These are phyloP conservation scores for Serinus canaria DNA, from an alignment of 2,113 vertebrate genomes.

Conservation along the genomic window DNA sequence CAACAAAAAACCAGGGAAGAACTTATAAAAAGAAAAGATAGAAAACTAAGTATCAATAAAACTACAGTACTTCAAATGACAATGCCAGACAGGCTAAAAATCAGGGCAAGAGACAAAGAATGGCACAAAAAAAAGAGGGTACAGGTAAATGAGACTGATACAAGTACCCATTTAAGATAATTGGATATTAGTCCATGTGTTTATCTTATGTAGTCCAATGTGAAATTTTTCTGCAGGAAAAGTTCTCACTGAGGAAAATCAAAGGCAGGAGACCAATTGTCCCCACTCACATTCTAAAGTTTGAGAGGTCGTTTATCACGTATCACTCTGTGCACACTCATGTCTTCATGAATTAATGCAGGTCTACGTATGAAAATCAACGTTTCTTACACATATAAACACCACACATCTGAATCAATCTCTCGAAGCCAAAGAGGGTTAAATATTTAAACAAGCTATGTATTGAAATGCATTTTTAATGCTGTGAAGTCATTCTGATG, in stretches of 20 bases:
- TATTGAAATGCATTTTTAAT: conserved; percentile 86
- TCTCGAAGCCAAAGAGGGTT: conserved; percentile 79
- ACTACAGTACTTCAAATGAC: neutral
- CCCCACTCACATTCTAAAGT: conserved; percentile 25
- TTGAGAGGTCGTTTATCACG: conserved; percentile 59
- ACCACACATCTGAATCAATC: conserved; percentile 74
- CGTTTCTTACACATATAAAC: conserved; percentile 75
- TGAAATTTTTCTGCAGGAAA: neutral
- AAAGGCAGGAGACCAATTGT: conserved; percentile 53
- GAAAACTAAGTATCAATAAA: neutral
- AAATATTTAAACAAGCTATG: conserved; percentile 84
- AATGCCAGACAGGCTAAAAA: neutral
- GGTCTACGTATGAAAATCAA: conserved; percentile 74
- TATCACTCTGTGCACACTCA: conserved; percentile 36
- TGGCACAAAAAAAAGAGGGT: neutral
- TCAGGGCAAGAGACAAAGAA: neutral
- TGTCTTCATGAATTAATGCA: conserved; percentile 70
- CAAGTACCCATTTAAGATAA: neutral
- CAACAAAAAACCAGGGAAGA: fast-evolving
- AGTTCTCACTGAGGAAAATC: neutral
- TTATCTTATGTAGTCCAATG: neutral
- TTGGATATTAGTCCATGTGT: neutral
- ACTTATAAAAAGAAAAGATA: neutral
- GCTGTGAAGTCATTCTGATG: conserved; percentile 77
- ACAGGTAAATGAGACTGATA: neutral